phyloP scores from a whole-genome alignment of 2,888 invertebrate species.

The Drosophila incognita region DNA sequence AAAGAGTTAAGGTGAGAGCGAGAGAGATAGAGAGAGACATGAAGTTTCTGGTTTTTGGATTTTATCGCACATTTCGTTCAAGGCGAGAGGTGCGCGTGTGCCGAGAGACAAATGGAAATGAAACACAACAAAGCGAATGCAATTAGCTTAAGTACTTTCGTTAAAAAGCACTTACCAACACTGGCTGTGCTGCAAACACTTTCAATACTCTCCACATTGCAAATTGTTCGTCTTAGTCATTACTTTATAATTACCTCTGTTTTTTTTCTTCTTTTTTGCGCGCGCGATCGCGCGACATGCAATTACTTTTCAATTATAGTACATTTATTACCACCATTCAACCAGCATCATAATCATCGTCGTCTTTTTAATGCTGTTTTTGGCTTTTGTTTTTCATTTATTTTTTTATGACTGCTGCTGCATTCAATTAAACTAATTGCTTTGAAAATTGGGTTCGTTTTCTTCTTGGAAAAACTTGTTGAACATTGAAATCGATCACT shows the following conservation, averaged over 20 bases:
- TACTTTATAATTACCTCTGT: conserved; percentile 40
- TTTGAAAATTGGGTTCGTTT: conserved; percentile 70
- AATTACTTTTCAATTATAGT: conserved; percentile 74
- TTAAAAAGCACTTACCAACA: conserved; percentile 20
- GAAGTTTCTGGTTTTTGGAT: conserved; percentile 24
- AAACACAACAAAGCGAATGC: conserved; percentile 34
- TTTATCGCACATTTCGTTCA: conserved; percentile 29
- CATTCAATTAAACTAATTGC: conserved; percentile 78
- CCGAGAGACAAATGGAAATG: conserved; percentile 30
- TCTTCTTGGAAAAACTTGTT: conserved; percentile 44
- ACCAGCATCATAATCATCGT: conserved; percentile 27
- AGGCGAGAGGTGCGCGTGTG: conserved; percentile 39
- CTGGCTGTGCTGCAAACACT: conserved; percentile 8
- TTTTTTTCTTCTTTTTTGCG: conserved; percentile 3
- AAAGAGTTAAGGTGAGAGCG: conserved; percentile 34
- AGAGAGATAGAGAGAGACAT: conserved; percentile 8
- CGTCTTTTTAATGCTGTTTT: conserved; percentile 25
- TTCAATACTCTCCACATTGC: conserved; percentile 8
- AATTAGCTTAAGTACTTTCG: conserved; percentile 44
- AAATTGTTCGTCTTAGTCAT: conserved; percentile 24
- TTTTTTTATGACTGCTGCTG: conserved; percentile 65
- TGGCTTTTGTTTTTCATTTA: conserved; percentile 7
- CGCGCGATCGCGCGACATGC: conserved; percentile 36
- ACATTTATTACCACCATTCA: conserved; percentile 57
- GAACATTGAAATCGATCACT: conserved; percentile 44